Evolutionary conservation across 2,113 vertebrate genomes (phyloP).

Genomic region (Rhynchomys soricoides): DNA sequence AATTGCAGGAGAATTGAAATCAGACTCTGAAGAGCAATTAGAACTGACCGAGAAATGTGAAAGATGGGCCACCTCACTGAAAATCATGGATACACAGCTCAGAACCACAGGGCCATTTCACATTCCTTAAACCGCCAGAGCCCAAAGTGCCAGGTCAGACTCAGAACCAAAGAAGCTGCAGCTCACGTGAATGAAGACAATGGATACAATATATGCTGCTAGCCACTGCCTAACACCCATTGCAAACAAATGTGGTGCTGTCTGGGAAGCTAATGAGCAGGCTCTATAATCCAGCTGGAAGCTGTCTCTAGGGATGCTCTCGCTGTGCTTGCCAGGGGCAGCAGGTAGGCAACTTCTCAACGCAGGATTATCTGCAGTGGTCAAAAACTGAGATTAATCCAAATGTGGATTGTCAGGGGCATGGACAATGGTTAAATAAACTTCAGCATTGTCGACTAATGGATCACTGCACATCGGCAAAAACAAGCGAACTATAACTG

Average conservation of each 20-base stretch:
- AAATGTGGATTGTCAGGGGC: not conserved
- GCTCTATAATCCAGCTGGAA: not conserved
- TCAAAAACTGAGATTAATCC: not conserved
- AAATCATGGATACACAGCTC: constrained; percentile 1
- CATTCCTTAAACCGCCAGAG: not conserved
- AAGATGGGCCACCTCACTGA: not conserved
- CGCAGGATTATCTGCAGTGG: constrained; percentile 7
- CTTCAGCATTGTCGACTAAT: not conserved
- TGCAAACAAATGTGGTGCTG: not conserved
- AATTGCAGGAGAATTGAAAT: not conserved
- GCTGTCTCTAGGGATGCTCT: not conserved
- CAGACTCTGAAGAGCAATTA: not conserved
- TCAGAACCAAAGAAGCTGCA: not conserved
- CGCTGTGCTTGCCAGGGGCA: not conserved
- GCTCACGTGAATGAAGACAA: not conserved
- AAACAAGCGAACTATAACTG: not conserved
- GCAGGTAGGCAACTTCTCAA: not conserved
- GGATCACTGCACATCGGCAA: not conserved
- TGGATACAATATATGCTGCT: not conserved
- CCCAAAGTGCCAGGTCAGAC: not conserved
- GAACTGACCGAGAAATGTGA: not conserved
- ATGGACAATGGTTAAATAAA: not conserved
- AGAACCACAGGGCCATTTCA: not conserved
- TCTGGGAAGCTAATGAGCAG: not conserved
- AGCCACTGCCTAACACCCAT: not conserved